Conservation (phyloP, 2,113 vertebrate species). For the Grallaria varia region DNA sequence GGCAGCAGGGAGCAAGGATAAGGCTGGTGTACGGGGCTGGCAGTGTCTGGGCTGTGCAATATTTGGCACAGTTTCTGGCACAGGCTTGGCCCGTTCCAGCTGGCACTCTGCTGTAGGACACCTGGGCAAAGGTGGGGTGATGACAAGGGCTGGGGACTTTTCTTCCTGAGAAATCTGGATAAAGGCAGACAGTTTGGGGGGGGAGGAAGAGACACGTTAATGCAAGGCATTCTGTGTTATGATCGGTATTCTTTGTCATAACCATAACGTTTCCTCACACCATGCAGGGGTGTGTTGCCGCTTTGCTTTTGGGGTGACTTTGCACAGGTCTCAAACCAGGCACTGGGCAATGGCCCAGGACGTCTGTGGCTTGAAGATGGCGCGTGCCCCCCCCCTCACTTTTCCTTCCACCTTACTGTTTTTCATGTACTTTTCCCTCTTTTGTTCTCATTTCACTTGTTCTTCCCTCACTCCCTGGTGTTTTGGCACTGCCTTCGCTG, state of each 20-base stretch:
- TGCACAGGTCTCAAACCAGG: neutral
- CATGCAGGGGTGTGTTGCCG: accelerated
- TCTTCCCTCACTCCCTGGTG: neutral
- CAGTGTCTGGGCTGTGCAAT: neutral
- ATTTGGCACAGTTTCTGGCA: neutral
- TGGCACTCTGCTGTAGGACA: neutral
- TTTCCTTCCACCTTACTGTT: neutral
- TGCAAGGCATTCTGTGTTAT: neutral
- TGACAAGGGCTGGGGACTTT: neutral
- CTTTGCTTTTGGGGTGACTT: neutral
- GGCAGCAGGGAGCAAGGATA: neutral
- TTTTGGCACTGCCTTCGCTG: neutral
- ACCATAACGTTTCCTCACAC: neutral
- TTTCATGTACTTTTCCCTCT: neutral
- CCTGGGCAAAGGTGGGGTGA: neutral
- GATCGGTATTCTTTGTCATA: neutral
- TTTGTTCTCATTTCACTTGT: neutral
- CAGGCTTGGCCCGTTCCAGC: neutral
- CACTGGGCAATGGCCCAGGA: neutral
- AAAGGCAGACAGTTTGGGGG: neutral
- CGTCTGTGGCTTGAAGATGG: neutral
- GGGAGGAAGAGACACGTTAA: neutral
- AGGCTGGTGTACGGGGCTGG: neutral
- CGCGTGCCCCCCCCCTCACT: neutral
- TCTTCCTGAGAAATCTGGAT: neutral